A percentile compares a stretch with the other conserved stretches of the same genome.
phyloP scores from a whole-genome alignment of 2,113 vertebrate genomes.

The Electrona antarctica region DNA sequence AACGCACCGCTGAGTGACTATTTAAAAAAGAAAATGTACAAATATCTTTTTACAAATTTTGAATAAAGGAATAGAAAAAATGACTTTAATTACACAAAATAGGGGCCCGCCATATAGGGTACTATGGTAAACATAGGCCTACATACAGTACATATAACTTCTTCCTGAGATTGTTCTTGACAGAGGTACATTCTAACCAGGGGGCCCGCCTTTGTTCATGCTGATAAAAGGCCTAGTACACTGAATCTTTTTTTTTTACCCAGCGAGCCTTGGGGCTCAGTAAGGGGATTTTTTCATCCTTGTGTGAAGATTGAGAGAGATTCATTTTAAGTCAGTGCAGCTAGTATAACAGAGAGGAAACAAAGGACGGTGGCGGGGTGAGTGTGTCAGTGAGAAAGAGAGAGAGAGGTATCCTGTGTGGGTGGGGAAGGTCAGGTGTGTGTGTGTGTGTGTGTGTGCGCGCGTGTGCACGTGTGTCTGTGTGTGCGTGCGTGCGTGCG shows the following conservation, averaged over 20 bases:
- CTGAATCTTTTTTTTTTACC: conserved; percentile 11
- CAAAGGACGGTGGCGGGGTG: background rate
- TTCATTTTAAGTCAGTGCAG: conserved; percentile 3
- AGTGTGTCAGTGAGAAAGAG: background rate
- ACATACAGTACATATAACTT: no score
- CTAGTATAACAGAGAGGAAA: background rate
- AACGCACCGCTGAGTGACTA: no score
- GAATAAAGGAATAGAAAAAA: no score
- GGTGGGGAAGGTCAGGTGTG: background rate
- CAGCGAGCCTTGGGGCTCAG: background rate
- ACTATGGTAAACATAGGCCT: no score
- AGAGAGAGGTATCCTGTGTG: background rate
- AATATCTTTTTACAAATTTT: no score
- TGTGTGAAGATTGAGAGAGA: background rate
- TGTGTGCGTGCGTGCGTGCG: conserved; percentile 9
- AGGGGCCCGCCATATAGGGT: no score
- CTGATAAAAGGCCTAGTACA: conserved; percentile 20
- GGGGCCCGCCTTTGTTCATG: conserved; percentile 25
- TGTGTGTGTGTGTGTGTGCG: conserved; percentile 13
- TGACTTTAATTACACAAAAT: no score
- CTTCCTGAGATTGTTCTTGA: background rate
- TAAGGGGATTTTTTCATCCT: conserved; percentile 9
- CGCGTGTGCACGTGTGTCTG: conserved; percentile 5
- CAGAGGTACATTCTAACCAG: background rate
- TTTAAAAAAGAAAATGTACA: no score